phyloP scores from a whole-genome alignment of 92 coral and sea anemone species.

The Diadumene lineata region DNA sequence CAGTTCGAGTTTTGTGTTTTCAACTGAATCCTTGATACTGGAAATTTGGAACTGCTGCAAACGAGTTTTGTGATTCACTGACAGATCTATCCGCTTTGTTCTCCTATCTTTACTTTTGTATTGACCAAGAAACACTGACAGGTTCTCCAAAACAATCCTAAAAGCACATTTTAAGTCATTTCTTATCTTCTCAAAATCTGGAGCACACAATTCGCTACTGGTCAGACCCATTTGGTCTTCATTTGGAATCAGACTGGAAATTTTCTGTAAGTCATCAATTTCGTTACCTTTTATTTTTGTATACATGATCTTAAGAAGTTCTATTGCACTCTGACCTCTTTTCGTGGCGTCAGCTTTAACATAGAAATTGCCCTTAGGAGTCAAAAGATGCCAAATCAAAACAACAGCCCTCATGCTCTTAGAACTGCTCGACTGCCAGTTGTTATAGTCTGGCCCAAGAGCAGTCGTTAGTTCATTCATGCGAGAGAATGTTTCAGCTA shows the following conservation, averaged over 20 bases:
- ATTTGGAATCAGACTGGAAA: slow-evolving; percentile 39
- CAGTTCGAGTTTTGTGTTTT: slow-evolving; percentile 46
- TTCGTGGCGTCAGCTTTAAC: slow-evolving; percentile 26
- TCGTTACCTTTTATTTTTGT: slow-evolving; percentile 37
- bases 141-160: slow-evolving; percentile 43
- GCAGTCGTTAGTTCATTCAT: slow-evolving; percentile 33
- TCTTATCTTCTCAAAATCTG: slow-evolving; percentile 38
- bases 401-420: slow-evolving; percentile 40
- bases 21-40: slow-evolving; percentile 46
- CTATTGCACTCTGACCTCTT: slow-evolving; percentile 24
- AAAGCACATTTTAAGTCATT: slow-evolving; percentile 39
- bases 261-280: slow-evolving; percentile 32
- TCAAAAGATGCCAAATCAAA: slow-evolving; percentile 44
- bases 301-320: slow-evolving; percentile 41
- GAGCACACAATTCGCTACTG: slow-evolving; percentile 42
- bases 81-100: slow-evolving; percentile 33
- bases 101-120: slow-evolving; percentile 38
- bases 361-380: slow-evolving; percentile 46
- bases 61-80: slow-evolving; percentile 42
- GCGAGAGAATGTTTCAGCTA: slow-evolving; percentile 48
- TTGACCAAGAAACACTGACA: slow-evolving; percentile 43
- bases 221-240: slow-evolving; percentile 48
- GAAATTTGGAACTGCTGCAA: slow-evolving; percentile 51
- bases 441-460: slow-evolving; percentile 22
- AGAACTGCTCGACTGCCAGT: slow-evolving; percentile 38